phyloP scores from a whole-genome alignment of 2,888 invertebrate genomes.

The Leptinotarsa juncta region DNA sequence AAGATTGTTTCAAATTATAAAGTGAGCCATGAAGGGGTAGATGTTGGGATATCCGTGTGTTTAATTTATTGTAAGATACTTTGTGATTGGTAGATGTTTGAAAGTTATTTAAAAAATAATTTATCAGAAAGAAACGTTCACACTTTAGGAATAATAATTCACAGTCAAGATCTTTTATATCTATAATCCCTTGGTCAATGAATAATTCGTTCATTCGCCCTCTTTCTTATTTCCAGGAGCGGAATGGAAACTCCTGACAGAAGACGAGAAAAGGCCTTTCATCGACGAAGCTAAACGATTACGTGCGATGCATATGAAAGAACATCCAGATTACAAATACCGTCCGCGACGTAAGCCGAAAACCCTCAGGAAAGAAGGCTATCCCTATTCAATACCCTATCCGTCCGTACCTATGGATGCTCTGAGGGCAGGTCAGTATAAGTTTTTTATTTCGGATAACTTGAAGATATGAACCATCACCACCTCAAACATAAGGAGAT shows the following conservation, averaged over 20 bases:
- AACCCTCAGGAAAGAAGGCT: slow-evolving; percentile 88
- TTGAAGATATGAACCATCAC: not conserved
- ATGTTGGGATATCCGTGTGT: too few relatives aligned
- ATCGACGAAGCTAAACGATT: slow-evolving; percentile 97
- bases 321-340: slow-evolving; percentile 95
- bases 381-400: slow-evolving; percentile 92
- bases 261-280: slow-evolving; percentile 95
- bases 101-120: too few relatives aligned
- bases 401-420: slow-evolving; percentile 92
- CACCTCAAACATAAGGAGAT: not conserved
- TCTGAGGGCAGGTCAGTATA: slow-evolving; percentile 81
- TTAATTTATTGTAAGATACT: too few relatives aligned
- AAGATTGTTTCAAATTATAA: too few relatives aligned
- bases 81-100: too few relatives aligned
- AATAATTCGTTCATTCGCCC: not conserved
- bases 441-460: not conserved
- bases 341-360: slow-evolving; percentile 90
- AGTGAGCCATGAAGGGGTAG: too few relatives aligned
- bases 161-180: not conserved
- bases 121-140: too few relatives aligned
- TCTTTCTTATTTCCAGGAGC: slow-evolving; percentile 74
- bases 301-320: slow-evolving; percentile 94
- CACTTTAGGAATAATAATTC: too few relatives aligned
- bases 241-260: slow-evolving; percentile 95
- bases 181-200: not conserved